phyloP scores from a whole-genome alignment of 2,888 invertebrate species.

The Drosophila peninsularis region DNA sequence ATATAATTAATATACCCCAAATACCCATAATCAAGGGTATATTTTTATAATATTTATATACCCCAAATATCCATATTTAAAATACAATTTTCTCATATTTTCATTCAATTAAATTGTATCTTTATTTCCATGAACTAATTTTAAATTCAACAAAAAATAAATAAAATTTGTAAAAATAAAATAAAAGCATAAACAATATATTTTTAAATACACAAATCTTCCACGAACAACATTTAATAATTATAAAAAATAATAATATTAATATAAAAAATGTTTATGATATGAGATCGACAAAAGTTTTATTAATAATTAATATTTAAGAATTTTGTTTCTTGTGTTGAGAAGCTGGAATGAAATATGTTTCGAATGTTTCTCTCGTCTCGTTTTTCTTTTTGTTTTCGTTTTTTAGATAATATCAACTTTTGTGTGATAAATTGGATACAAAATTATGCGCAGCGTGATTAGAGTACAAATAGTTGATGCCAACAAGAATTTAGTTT shows the following conservation, averaged over 20 bases:
- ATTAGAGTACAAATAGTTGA: slow-evolving; percentile 30
- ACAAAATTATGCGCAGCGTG: slow-evolving; percentile 4
- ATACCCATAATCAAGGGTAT: background rate
- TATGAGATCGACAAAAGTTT: slow-evolving; percentile 6
- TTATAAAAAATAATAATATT: background rate
- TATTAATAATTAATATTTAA: background rate
- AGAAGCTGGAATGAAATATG: background rate
- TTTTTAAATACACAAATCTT: background rate
- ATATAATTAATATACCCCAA: background rate
- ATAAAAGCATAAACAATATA: background rate
- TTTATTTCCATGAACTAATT: background rate
- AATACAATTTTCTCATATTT: background rate
- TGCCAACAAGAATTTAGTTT: slow-evolving; percentile 17
- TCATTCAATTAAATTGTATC: background rate
- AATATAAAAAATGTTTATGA: background rate
- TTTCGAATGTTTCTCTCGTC: background rate
- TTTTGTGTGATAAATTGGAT: background rate
- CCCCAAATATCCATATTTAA: background rate
- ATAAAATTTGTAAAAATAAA: background rate
- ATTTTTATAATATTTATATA: background rate
- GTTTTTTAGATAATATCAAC: background rate
- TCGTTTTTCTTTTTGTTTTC: background rate
- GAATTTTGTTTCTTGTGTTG: background rate
- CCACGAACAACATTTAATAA: background rate
- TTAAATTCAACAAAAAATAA: background rate